A percentile compares a stretch with the other conserved stretches of the same genome.
Evolutionary conservation across 2,888 invertebrate genomes (phyloP).

Genomic region (Gymnosoma rotundatum): DNA sequence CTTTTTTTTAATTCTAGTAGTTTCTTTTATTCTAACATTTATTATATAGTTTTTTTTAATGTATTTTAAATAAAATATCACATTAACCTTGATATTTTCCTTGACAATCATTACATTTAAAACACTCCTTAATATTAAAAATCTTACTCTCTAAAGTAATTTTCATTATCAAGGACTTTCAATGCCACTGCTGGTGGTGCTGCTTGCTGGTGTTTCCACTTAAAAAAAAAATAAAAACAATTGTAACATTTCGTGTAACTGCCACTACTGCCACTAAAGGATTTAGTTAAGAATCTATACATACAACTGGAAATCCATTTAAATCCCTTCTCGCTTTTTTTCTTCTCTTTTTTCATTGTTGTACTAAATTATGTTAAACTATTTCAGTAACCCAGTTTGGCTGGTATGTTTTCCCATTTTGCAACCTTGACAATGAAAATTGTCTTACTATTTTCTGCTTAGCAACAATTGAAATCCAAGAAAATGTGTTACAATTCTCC

Average conservation of each 20-base stretch:
- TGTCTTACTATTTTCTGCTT: slow-evolving; percentile 34
- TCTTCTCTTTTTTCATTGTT: not conserved
- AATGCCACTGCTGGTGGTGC: not conserved
- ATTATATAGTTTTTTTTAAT: slow-evolving; percentile 23
- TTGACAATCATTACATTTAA: slow-evolving; percentile 43
- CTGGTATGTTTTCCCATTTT: slow-evolving; percentile 26
- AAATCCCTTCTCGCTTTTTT: slow-evolving; percentile 40
- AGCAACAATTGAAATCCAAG: slow-evolving; percentile 55
- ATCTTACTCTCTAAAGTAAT: slow-evolving; percentile 48
- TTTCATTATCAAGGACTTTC: slow-evolving; percentile 66
- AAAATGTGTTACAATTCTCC: not conserved
- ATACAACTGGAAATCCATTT: slow-evolving; percentile 13
- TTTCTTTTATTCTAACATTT: slow-evolving; percentile 5
- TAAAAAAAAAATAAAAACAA: slow-evolving; percentile 48
- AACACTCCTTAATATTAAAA: slow-evolving; percentile 43
- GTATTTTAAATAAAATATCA: slow-evolving; percentile 17
- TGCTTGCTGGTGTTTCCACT: slow-evolving; percentile 35
- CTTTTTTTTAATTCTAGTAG: not conserved
- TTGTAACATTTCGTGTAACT: slow-evolving; percentile 57
- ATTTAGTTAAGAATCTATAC: slow-evolving; percentile 54
- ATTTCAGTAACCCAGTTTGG: slow-evolving; percentile 62
- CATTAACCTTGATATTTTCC: slow-evolving; percentile 61
- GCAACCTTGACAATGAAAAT: slow-evolving; percentile 67
- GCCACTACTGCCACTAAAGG: slow-evolving; percentile 66
- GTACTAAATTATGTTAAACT: slow-evolving; percentile 57